Percentiles rank a stretch among this genome's conserved stretches.
Conservation (phyloP, 2,113 vertebrate genomes). For the Aphelocoma coerulescens region DNA sequence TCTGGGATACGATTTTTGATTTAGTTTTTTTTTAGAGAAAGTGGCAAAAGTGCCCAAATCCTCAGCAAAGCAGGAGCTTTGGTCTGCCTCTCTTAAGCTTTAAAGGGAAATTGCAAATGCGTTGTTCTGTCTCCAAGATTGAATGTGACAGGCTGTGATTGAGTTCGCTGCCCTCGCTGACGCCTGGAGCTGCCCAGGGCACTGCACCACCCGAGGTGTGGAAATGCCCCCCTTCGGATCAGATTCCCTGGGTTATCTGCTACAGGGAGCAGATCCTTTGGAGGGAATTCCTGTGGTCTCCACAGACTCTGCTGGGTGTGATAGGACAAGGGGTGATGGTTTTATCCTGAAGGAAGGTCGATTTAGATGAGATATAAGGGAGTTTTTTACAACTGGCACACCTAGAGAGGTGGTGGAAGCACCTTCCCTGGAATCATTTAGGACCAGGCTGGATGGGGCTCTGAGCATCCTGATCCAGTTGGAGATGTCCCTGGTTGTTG, state of each 20-base stretch:
- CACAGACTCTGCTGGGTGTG: neutral
- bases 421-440: neutral
- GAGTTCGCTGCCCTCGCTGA: neutral
- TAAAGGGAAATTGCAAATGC: neutral
- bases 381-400: neutral
- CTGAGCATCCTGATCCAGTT: neutral
- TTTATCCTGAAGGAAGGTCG: neutral
- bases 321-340: neutral
- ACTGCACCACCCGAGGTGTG: neutral
- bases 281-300: neutral
- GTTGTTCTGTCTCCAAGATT: neutral
- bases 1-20: neutral
- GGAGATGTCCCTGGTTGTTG: neutral
- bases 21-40: neutral
- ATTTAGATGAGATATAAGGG: neutral
- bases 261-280: neutral
- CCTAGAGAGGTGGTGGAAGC: neutral
- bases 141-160: slow-evolving; percentile 17
- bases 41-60: neutral
- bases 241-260: neutral
- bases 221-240: neutral
- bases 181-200: neutral
- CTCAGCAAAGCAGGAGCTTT: neutral
- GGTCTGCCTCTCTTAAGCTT: neutral
- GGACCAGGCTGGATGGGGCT: neutral